Evolutionary conservation across 1,140 invertebrate genomes (phyloP).

Genomic region (Drosophila nannoptera): DNA sequence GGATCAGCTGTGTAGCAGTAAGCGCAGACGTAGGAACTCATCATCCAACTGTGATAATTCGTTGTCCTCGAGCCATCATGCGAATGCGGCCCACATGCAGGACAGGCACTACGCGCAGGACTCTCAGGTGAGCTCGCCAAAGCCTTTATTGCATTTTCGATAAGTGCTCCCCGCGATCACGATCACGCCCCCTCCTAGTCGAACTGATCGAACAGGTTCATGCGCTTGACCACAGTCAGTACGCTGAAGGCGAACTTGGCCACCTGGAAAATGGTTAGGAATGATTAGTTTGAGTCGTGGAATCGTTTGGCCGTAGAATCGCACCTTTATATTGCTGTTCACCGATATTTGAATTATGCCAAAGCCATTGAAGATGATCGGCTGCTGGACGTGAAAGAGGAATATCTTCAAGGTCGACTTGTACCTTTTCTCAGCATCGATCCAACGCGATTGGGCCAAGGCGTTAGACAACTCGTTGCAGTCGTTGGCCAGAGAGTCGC

Average conservation of each 20-base stretch:
- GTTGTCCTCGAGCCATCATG: conserved; percentile 83
- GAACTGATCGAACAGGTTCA: conserved; percentile 16
- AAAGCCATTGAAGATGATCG: conserved; percentile 17
- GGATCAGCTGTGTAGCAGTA: conserved; percentile 81
- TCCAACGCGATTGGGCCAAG: conserved; percentile 23
- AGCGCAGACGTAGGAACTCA: conserved; percentile 86
- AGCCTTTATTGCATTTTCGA: not conserved
- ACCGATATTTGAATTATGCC: conserved; percentile 21
- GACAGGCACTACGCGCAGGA: conserved; percentile 83
- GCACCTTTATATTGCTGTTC: conserved; percentile 28
- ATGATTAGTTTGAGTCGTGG: too few relatives aligned
- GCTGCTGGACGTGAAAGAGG: conserved; percentile 14
- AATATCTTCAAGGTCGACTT: conserved; percentile 24
- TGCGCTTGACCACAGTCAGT: conserved; percentile 11
- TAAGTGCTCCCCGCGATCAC: too few relatives aligned
- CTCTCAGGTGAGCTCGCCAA: conserved; percentile 81
- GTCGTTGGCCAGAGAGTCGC: conserved; percentile 14
- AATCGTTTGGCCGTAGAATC: conserved; percentile 1
- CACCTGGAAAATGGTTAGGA: conserved; percentile 16
- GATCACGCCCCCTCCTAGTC: not conserved
- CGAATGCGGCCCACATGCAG: conserved; percentile 78
- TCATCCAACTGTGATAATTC: conserved; percentile 84
- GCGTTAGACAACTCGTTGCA: not conserved
- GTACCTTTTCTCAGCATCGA: conserved; percentile 24
- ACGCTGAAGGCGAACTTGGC: conserved; percentile 26